Conservation (phyloP, 2,888 invertebrate genomes). For the Phalangium opilio region DNA sequence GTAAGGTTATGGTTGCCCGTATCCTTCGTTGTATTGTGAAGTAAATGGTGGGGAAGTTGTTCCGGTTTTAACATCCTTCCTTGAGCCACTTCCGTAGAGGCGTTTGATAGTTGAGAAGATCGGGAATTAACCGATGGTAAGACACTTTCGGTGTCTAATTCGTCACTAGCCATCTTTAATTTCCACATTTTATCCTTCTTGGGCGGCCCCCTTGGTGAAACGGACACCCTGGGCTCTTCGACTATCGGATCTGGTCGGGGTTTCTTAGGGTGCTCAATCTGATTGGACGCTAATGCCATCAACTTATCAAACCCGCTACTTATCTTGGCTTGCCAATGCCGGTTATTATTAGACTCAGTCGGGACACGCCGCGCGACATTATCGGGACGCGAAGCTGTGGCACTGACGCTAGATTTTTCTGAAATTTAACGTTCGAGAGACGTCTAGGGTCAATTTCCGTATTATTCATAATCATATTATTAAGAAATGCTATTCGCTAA, state of each 20-base stretch:
- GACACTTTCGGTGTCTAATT: background rate
- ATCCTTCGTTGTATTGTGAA: background rate
- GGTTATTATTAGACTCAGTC: background rate
- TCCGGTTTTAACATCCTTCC: background rate
- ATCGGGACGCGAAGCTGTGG: no score
- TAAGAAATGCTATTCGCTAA: no score
- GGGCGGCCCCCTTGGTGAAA: background rate
- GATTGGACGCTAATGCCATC: conserved; percentile 45
- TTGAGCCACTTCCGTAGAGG: background rate
- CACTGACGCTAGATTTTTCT: no score
- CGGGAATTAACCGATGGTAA: background rate
- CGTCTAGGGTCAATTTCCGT: no score
- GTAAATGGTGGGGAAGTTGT: background rate
- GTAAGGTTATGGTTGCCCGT: background rate
- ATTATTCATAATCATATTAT: no score
- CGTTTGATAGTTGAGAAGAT: background rate
- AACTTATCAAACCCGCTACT: conserved; percentile 85
- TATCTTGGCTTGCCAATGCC: conserved; percentile 70
- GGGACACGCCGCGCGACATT: no score
- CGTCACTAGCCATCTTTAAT: background rate
- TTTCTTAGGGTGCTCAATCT: conserved; percentile 82
- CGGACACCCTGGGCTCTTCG: background rate
- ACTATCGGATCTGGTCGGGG: conserved; percentile 45
- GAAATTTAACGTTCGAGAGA: no score
- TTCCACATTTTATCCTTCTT: background rate